These are phyloP conservation scores for Nephila pilipes DNA, from an alignment of 1,140 invertebrate genomes.

Conservation along the genomic window DNA sequence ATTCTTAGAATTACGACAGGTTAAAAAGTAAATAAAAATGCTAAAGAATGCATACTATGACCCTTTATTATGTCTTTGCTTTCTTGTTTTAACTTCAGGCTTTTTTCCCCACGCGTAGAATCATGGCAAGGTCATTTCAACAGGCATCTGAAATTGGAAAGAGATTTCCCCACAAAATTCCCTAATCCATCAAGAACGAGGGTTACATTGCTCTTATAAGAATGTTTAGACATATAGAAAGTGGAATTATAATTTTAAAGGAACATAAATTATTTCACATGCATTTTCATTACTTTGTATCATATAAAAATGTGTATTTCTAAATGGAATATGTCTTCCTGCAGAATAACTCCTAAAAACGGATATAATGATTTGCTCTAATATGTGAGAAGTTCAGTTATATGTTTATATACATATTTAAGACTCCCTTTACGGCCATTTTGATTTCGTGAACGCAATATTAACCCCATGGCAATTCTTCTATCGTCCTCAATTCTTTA, in stretches of 20 bases:
- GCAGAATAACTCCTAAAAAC: no score
- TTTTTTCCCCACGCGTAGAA: neutral
- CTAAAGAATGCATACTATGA: slow-evolving; percentile 3
- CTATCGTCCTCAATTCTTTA: no score
- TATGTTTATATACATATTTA: no score
- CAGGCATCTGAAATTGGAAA: neutral
- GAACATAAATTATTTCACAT: no score
- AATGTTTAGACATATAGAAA: neutral
- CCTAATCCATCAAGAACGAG: neutral
- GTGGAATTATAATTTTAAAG: neutral
- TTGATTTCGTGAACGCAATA: no score
- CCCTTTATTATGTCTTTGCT: slow-evolving; percentile 27
- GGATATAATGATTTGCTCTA: no score
- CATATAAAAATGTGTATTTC: no score
- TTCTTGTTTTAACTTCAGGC: neutral
- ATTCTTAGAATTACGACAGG: slow-evolving; percentile 40
- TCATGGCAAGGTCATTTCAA: slow-evolving; percentile 21
- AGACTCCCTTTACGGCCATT: no score
- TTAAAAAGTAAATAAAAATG: slow-evolving; percentile 44
- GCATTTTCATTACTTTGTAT: no score
- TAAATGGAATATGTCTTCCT: no score
- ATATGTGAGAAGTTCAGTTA: no score
- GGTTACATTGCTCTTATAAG: neutral
- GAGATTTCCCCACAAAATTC: slow-evolving; percentile 9
- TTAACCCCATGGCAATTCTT: no score